Conservation (phyloP, 2,113 vertebrate genomes). For the Nymphicus hollandicus region DNA sequence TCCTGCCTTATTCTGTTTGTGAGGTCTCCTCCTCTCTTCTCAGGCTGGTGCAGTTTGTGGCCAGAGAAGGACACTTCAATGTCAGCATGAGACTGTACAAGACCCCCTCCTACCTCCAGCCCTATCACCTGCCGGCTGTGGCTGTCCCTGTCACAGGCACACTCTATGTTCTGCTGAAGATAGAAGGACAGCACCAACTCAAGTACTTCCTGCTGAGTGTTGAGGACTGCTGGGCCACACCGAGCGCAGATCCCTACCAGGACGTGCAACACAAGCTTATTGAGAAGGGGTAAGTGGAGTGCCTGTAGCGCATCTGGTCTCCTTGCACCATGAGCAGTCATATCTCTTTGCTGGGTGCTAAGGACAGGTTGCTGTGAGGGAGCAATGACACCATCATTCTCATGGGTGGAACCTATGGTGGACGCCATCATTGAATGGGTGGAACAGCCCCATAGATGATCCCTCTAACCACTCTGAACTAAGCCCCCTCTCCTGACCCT, state of each 20-base stretch:
- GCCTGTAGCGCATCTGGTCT: background rate
- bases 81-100: slow-evolving; percentile 62
- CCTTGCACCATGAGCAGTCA: background rate
- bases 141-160: background rate
- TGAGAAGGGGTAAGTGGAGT: slow-evolving; percentile 43
- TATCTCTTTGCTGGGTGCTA: background rate
- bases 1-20: background rate
- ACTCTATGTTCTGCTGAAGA: slow-evolving; percentile 50
- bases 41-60: slow-evolving; percentile 52
- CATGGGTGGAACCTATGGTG: background rate
- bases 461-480: background rate
- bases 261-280: slow-evolving; percentile 25
- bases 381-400: background rate
- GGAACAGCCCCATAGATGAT: background rate
- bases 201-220: slow-evolving; percentile 54
- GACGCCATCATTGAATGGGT: background rate
- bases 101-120: slow-evolving; percentile 23
- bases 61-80: slow-evolving; percentile 64
- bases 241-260: background rate
- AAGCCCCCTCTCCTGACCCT: background rate
- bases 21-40: background rate
- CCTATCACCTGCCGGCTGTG: background rate
- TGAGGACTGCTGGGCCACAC: slow-evolving; percentile 68
- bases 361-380: background rate
- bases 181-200: slow-evolving; percentile 50